Percentiles rank a stretch among this genome's conserved stretches.
Evolutionary conservation across 2,113 vertebrate species (phyloP).

Genomic region (Lates calcarifer): DNA sequence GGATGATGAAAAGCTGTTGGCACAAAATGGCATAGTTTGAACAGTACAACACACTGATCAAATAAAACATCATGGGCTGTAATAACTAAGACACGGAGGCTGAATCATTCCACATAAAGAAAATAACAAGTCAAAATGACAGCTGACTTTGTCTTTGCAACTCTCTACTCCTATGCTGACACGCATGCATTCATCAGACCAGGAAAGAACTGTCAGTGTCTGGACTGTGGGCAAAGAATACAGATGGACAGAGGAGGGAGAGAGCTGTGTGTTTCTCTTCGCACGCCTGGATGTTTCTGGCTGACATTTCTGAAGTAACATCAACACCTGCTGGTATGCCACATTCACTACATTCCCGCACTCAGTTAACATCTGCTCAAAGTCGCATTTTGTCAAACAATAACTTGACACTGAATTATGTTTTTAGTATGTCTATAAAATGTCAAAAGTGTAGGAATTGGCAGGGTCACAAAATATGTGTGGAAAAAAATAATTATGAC

Average conservation of each 20-base stretch:
- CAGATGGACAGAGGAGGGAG: constrained; percentile 5
- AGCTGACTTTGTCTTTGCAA: constrained; percentile 34
- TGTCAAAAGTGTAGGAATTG: not conserved
- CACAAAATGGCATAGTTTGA: not conserved
- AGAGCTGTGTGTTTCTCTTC: not conserved
- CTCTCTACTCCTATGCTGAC: constrained; percentile 18
- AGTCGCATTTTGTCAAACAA: not conserved
- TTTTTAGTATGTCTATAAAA: not conserved
- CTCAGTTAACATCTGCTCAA: not conserved
- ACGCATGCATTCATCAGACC: constrained; percentile 36
- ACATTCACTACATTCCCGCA: constrained; percentile 5
- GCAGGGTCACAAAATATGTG: constrained; percentile 1
- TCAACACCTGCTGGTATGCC: constrained; percentile 38
- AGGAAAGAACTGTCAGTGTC: constrained; percentile 12
- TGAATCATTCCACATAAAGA: constrained; percentile 6
- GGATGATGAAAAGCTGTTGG: not conserved
- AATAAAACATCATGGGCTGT: not conserved
- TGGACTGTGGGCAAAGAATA: constrained; percentile 7
- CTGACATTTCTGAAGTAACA: constrained; percentile 40
- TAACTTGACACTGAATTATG: not conserved
- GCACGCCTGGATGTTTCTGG: not conserved
- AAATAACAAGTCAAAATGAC: constrained; percentile 42
- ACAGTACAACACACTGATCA: not conserved
- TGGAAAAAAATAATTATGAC: constrained; percentile 23
- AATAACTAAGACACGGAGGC: not conserved